Conservation (phyloP, 2,797 vertebrate species). For the Leucoraja ocellata region DNA sequence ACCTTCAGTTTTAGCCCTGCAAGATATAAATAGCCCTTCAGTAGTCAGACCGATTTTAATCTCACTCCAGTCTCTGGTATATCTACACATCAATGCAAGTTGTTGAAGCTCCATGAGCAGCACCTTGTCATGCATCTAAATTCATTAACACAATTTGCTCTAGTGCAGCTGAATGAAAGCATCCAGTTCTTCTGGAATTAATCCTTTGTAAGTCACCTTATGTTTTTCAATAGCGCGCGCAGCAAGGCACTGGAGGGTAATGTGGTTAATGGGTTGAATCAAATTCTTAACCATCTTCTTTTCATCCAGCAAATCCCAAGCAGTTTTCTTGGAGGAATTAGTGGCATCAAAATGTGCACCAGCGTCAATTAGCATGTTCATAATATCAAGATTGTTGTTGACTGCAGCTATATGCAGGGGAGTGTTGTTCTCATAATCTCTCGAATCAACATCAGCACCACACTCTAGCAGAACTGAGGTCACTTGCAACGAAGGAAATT, state of each 20-base stretch:
- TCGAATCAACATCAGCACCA: conserved; percentile 80
- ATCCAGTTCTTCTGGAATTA: conserved; percentile 89
- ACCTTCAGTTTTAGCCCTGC: neutral
- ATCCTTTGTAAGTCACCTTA: conserved; percentile 88
- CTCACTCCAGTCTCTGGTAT: neutral
- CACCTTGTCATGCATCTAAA: neutral
- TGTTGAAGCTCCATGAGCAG: neutral
- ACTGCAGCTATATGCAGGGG: conserved; percentile 80
- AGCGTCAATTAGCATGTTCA: conserved; percentile 74
- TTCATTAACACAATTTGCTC: neutral
- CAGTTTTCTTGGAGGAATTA: conserved; percentile 80
- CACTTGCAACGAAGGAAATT: conserved; percentile 79
- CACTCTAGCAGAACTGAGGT: conserved; percentile 79
- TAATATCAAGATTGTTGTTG: conserved; percentile 78
- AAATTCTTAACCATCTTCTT: conserved; percentile 72
- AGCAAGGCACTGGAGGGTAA: conserved; percentile 93
- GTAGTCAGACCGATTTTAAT: conserved; percentile 19
- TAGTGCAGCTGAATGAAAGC: conserved; percentile 90
- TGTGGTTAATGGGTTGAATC: conserved; percentile 79
- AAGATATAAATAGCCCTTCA: conserved; percentile 32
- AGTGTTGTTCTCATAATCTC: conserved; percentile 91
- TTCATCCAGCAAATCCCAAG: conserved; percentile 83
- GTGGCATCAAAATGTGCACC: conserved; percentile 88
- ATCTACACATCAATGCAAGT: conserved; percentile 13
- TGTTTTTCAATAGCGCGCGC: conserved; percentile 82